Evolutionary conservation across 30 jellyfish, hydroid and myxozoan genomes (phyloP).

Genomic region (Rhopilema esculentum): DNA sequence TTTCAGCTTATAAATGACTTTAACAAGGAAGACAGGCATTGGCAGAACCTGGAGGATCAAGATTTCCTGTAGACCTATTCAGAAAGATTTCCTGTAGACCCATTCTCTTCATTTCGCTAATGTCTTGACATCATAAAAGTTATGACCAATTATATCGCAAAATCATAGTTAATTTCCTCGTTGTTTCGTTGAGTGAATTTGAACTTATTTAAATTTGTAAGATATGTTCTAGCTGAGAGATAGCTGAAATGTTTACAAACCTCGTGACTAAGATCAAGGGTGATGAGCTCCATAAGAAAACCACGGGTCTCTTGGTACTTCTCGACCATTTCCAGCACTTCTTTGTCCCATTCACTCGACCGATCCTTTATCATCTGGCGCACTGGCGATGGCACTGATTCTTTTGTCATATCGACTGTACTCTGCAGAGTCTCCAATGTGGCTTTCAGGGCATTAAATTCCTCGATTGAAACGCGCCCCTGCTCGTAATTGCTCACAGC

Average conservation of each 20-base stretch:
- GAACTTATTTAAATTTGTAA: too few species aligned
- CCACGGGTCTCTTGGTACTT: conserved; percentile 19
- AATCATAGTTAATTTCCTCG: background rate
- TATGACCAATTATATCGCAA: background rate
- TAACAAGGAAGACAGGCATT: too few species aligned
- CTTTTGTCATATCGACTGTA: background rate
- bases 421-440: conserved; percentile 21
- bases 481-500: background rate
- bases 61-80: too few species aligned
- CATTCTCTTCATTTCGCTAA: too few species aligned
- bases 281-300: conserved; percentile 14
- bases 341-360: conserved; percentile 28
- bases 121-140: background rate
- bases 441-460: conserved; percentile 10
- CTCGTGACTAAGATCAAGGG: conserved; percentile 34
- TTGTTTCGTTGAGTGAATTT: too few species aligned
- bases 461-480: conserved; percentile 9
- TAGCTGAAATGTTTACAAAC: background rate
- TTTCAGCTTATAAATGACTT: too few species aligned
- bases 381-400: background rate
- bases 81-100: too few species aligned
- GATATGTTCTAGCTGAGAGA: background rate
- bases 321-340: background rate
- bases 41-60: too few species aligned
- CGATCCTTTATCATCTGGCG: conserved; percentile 5